Conservation (phyloP, 2,797 vertebrate genomes). For the Macroramphosus scolopax region DNA sequence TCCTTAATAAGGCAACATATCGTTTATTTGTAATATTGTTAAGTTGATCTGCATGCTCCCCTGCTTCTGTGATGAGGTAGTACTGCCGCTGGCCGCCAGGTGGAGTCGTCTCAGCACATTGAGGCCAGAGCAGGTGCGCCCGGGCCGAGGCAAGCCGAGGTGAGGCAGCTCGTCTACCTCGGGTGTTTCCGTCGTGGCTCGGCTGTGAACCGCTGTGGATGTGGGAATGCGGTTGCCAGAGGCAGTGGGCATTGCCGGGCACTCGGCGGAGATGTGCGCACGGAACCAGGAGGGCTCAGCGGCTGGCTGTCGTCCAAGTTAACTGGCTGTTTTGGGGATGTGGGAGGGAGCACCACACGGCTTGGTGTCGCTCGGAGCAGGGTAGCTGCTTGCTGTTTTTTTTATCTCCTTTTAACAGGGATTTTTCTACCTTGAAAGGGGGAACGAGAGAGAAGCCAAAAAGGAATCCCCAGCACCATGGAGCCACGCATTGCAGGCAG, state of each 20-base stretch:
- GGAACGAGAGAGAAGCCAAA: conserved; percentile 41
- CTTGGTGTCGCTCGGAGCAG: conserved; percentile 29
- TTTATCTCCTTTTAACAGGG: conserved; percentile 19
- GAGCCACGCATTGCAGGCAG: conserved; percentile 74
- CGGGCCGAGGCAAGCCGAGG: conserved; percentile 25
- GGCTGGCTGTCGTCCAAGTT: conserved; percentile 49
- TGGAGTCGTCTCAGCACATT: conserved; percentile 12
- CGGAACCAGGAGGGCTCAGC: conserved; percentile 22
- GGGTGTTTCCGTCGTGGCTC: conserved; percentile 65
- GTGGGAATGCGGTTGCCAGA: conserved; percentile 73
- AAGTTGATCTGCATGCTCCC: no score
- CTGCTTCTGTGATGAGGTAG: no score
- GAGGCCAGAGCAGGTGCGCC: conserved; percentile 56
- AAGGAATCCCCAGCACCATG: conserved; percentile 67
- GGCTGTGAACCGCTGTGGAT: conserved; percentile 50
- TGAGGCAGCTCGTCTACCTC: conserved; percentile 46
- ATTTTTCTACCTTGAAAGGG: conserved; percentile 32
- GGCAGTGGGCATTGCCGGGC: conserved; percentile 61
- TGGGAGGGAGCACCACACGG: conserved; percentile 23
- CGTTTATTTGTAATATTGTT: no score
- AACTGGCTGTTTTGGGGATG: conserved; percentile 40
- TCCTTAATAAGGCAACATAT: no score
- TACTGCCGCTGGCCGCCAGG: conserved; percentile 37
- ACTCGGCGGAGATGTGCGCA: conserved; percentile 60
- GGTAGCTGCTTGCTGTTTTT: conserved; percentile 4